phyloP scores from a whole-genome alignment of 2,888 invertebrate species.

The Philereme vetulata region DNA sequence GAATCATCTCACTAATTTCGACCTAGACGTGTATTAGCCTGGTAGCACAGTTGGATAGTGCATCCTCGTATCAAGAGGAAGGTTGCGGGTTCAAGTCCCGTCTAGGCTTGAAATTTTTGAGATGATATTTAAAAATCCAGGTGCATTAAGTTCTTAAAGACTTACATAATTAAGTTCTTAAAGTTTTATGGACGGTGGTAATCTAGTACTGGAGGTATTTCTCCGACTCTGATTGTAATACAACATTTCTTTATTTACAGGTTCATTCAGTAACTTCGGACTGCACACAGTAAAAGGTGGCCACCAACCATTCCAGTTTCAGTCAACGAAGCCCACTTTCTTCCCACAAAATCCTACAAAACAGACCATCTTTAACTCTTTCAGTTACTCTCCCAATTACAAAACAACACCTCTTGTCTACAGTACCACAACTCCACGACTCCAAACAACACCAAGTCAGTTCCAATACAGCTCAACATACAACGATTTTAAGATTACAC shows the following conservation, averaged over 20 bases:
- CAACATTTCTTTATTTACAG: conserved; percentile 49
- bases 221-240: too few species aligned
- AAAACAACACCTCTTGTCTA: conserved; percentile 64
- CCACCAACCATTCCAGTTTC: conserved; percentile 63
- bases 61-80: too few species aligned
- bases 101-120: too few species aligned
- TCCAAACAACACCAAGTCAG: conserved; percentile 64
- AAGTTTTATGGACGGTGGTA: too few species aligned
- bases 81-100: too few species aligned
- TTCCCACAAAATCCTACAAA: conserved; percentile 69
- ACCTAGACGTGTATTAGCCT: too few species aligned
- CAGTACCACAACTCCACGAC: conserved; percentile 67
- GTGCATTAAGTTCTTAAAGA: too few species aligned
- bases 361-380: conserved; percentile 71
- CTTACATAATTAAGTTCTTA: too few species aligned
- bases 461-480: conserved; percentile 66
- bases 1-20: too few species aligned
- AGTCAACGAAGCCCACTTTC: conserved; percentile 70
- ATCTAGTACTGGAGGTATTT: too few species aligned
- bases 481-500: conserved; percentile 68
- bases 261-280: conserved; percentile 85
- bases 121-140: too few species aligned
- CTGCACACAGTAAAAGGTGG: conserved; percentile 81
- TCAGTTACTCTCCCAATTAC: conserved; percentile 66
- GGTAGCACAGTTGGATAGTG: too few species aligned